phyloP scores from a whole-genome alignment of 2,113 vertebrate species.

The Hypanus sabinus region DNA sequence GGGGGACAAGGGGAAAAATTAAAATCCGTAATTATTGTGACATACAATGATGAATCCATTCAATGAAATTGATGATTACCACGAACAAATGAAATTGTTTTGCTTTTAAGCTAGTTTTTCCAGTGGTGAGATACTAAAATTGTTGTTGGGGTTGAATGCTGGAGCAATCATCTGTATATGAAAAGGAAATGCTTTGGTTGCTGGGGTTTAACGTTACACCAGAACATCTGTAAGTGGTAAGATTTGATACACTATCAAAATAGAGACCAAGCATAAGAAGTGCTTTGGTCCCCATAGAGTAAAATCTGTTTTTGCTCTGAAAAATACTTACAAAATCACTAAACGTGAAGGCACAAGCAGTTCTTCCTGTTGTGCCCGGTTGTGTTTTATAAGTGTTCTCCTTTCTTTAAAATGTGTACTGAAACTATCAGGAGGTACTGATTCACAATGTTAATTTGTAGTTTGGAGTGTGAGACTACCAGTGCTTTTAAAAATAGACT shows the following conservation, averaged over 20 bases:
- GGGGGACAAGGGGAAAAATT: not conserved
- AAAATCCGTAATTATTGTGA: not conserved
- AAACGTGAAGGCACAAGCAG: not conserved
- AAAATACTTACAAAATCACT: not conserved
- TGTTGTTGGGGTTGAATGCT: not conserved
- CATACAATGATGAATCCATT: not conserved
- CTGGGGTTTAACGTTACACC: not conserved
- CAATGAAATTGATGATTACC: not conserved
- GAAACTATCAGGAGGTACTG: not conserved
- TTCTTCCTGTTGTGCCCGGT: not conserved
- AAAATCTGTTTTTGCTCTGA: not conserved
- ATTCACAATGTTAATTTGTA: not conserved
- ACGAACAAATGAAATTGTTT: not conserved
- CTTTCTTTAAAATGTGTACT: not conserved
- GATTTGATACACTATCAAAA: not conserved
- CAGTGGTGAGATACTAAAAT: not conserved
- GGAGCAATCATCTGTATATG: not conserved
- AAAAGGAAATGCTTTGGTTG: conserved; percentile 15
- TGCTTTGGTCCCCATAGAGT: not conserved
- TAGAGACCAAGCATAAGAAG: not conserved
- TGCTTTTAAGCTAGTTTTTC: not conserved
- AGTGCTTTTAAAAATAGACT: not conserved
- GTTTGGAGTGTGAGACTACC: not conserved
- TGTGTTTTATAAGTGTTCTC: conserved; percentile 30
- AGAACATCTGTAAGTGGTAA: not conserved